Conservation (phyloP, 2,888 invertebrate species). For the Oscheius sp. region DNA sequence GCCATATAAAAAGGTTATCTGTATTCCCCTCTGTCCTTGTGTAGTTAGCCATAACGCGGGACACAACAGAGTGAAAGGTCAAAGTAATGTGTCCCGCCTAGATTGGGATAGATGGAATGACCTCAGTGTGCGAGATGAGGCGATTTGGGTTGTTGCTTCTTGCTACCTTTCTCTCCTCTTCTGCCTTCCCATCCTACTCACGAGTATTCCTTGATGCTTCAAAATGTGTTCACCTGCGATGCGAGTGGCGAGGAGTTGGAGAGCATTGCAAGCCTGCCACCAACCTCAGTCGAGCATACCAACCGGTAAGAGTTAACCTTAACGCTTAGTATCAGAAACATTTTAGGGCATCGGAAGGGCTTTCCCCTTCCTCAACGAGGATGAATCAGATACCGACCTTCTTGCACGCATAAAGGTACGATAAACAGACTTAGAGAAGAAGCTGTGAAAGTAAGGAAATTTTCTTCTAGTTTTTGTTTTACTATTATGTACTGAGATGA, state of each 20-base stretch:
- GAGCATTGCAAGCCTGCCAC: constrained; percentile 23
- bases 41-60: too few species aligned
- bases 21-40: too few species aligned
- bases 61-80: too few species aligned
- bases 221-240: constrained; percentile 31
- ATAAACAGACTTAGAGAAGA: background rate
- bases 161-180: background rate
- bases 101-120: too few species aligned
- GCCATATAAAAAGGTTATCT: too few species aligned
- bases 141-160: too few species aligned
- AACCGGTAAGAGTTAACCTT: constrained; percentile 1
- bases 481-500: too few species aligned
- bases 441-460: too few species aligned
- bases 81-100: too few species aligned
- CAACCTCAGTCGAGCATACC: constrained; percentile 8
- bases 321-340: background rate
- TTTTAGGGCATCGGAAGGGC: background rate
- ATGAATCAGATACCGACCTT: constrained; percentile 7
- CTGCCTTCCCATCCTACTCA: constrained; percentile 14
- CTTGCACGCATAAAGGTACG: constrained; percentile 1
- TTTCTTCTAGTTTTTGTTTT: too few species aligned
- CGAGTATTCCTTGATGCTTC: constrained; percentile 29
- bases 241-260: constrained; percentile 32
- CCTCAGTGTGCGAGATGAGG: too few species aligned
- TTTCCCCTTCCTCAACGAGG: background rate